Evolutionary conservation across 2,888 invertebrate species (phyloP).

Genomic region (Chalcosyrphus nemorum): DNA sequence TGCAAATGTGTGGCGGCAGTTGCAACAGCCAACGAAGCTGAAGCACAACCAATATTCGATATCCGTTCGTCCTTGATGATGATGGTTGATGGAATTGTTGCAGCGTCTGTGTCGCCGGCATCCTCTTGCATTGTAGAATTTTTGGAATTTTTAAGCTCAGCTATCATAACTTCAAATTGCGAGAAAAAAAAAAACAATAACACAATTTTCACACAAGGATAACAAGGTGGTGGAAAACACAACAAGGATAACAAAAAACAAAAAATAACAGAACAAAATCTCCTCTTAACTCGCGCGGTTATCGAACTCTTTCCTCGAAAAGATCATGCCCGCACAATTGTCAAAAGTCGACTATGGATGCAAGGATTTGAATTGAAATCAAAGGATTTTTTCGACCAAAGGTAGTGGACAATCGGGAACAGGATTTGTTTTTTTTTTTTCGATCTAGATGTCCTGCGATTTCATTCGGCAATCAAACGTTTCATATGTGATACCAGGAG

Average conservation of each 20-base stretch:
- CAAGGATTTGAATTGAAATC: conserved; percentile 46
- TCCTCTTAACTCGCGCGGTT: conserved; percentile 59
- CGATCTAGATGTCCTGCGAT: conserved; percentile 48
- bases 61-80: conserved; percentile 57
- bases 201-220: conserved; percentile 45
- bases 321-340: conserved; percentile 71
- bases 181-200: conserved; percentile 34
- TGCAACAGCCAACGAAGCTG: background rate
- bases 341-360: conserved; percentile 70
- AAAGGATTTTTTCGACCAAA: conserved; percentile 40
- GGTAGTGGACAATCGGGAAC: conserved; percentile 52
- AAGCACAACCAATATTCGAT: conserved; percentile 53
- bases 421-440: conserved; percentile 25
- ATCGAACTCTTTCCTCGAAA: conserved; percentile 46
- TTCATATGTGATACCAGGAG: conserved; percentile 12
- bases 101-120: conserved; percentile 58
- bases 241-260: conserved; percentile 34
- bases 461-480: conserved; percentile 46
- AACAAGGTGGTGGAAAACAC: too few relatives aligned
- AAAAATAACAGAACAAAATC: conserved; percentile 43
- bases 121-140: conserved; percentile 68
- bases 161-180: conserved; percentile 64
- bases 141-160: conserved; percentile 67
- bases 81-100: conserved; percentile 52
- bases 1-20: conserved; percentile 39